Evolutionary conservation across 2,888 invertebrate species (phyloP).

Genomic region (Onchidella celtica): DNA sequence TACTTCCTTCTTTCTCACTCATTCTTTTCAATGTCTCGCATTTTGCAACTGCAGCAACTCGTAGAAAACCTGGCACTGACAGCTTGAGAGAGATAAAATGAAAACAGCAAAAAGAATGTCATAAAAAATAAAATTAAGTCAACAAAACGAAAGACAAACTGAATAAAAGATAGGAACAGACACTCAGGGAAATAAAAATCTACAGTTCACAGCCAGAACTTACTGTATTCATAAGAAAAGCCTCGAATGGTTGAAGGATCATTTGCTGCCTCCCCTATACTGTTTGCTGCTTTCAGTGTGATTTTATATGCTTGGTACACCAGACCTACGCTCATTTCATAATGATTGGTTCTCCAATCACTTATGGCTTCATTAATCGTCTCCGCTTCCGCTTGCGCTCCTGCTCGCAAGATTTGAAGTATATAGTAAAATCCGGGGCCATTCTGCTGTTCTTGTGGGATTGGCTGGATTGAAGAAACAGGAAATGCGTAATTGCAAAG

Average conservation of each 20-base stretch:
- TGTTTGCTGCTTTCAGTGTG: slow-evolving; percentile 95
- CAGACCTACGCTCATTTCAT: slow-evolving; percentile 54
- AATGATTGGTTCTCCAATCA: slow-evolving; percentile 82
- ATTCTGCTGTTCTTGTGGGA: slow-evolving; percentile 98
- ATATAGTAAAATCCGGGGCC: slow-evolving; percentile 96
- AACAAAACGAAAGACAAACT: no score
- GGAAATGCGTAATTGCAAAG: no score
- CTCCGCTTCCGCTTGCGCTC: slow-evolving; percentile 86
- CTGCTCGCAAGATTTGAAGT: slow-evolving; percentile 89
- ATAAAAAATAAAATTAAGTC: no score
- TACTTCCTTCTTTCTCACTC: no score
- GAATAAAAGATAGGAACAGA: no score
- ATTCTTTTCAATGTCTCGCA: no score
- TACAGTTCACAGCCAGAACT: no score
- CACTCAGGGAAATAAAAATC: not conserved
- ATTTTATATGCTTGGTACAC: slow-evolving; percentile 94
- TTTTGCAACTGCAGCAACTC: no score
- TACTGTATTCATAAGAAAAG: slow-evolving; percentile 90
- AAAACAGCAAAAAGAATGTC: no score
- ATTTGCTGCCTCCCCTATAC: slow-evolving; percentile 91
- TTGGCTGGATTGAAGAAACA: slow-evolving; percentile 84
- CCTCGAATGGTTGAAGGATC: slow-evolving; percentile 91
- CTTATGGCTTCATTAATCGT: slow-evolving; percentile 81
- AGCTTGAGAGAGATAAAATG: no score
- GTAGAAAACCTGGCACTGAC: no score